Percentiles rank a stretch among this genome's conserved stretches.
phyloP scores from a whole-genome alignment of 2,113 vertebrate genomes.

The Paraplagusia blochii region DNA sequence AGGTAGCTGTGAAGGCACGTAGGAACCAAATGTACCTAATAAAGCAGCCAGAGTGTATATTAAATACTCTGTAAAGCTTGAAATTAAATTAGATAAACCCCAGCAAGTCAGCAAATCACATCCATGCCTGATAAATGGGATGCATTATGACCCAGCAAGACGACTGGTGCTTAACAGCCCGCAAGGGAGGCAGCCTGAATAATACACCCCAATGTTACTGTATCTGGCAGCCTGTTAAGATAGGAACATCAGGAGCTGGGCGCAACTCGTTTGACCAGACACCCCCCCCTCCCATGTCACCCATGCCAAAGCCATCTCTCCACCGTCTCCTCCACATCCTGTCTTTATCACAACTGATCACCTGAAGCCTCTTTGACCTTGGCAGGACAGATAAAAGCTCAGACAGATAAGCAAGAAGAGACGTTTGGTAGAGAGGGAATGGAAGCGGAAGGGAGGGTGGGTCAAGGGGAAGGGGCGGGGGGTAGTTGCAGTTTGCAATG shows the following conservation, averaged over 20 bases:
- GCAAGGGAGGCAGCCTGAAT: constrained; percentile 17
- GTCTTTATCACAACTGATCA: constrained; percentile 69
- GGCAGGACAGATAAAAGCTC: constrained; percentile 65
- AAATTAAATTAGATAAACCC: constrained; percentile 43
- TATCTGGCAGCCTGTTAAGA: constrained; percentile 41
- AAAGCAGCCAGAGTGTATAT: neutral
- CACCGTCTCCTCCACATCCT: constrained; percentile 35
- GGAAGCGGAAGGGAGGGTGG: constrained; percentile 16
- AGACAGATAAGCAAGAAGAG: constrained; percentile 60
- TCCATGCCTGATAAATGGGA: constrained; percentile 29
- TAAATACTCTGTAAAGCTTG: constrained; percentile 23
- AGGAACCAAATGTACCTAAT: no score
- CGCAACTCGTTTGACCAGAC: constrained; percentile 47
- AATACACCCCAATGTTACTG: constrained; percentile 8
- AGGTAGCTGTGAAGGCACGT: no score
- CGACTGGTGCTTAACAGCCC: constrained; percentile 12
- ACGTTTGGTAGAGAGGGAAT: neutral
- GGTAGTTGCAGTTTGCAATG: constrained; percentile 7
- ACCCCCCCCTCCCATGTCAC: constrained; percentile 2
- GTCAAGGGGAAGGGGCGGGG: no score
- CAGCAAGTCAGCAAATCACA: constrained; percentile 26
- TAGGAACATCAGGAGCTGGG: constrained; percentile 38
- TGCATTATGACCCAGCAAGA: constrained; percentile 22
- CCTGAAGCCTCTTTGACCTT: constrained; percentile 72
- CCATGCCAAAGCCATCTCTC: constrained; percentile 6